Percentiles rank a stretch among this genome's conserved stretches.
Conservation (phyloP, 2,113 vertebrate species). For the Platysteira castanea region DNA sequence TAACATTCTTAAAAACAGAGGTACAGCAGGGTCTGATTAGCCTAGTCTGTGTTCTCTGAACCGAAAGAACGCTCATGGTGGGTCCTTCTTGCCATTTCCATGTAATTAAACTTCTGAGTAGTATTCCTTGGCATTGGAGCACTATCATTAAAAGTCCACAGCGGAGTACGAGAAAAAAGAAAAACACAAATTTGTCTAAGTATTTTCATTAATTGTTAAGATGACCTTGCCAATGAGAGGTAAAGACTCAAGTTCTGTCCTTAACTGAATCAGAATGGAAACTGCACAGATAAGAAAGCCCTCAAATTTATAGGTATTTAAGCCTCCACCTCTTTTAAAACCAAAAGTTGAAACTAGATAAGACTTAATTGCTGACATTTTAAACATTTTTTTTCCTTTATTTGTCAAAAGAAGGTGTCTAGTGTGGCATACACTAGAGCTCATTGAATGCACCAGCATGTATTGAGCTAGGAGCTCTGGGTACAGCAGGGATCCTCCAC, state of each 20-base stretch:
- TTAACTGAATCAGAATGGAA: background rate
- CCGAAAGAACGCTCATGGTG: background rate
- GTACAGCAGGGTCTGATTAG: background rate
- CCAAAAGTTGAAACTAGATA: background rate
- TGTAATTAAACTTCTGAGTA: background rate
- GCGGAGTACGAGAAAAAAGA: background rate
- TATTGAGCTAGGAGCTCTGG: background rate
- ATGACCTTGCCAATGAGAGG: background rate
- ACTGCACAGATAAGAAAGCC: background rate
- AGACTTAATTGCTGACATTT: background rate
- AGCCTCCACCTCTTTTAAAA: background rate
- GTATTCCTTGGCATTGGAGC: background rate
- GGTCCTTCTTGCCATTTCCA: background rate
- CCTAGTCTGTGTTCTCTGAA: background rate
- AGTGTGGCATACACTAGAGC: background rate
- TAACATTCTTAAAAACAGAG: slow-evolving; percentile 4
- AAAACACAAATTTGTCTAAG: background rate
- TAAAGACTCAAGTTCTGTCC: background rate
- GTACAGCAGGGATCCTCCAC: background rate
- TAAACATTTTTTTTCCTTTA: background rate
- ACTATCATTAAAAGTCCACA: background rate
- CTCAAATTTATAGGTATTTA: background rate
- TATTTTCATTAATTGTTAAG: background rate
- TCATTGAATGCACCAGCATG: background rate
- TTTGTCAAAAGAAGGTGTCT: background rate